These are phyloP conservation scores for Thaleichthys pacificus DNA, from an alignment of 2,797 vertebrate species.

Conservation along the genomic window DNA sequence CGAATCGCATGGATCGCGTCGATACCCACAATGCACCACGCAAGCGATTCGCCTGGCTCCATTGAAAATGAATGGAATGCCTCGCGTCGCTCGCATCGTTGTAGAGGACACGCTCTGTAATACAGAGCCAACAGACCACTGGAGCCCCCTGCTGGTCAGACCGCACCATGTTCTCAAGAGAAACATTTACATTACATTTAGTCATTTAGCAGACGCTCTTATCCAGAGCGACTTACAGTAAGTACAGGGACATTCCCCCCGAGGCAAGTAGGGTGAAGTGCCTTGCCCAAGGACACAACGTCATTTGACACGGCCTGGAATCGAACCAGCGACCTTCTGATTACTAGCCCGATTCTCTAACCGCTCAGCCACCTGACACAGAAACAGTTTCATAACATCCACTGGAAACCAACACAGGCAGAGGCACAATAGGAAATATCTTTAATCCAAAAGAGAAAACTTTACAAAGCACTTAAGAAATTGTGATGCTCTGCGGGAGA, in stretches of 20 bases:
- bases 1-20: background rate
- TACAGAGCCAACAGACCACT: constrained; percentile 10
- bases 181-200: background rate
- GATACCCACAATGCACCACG: background rate
- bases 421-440: constrained; percentile 35
- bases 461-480: constrained; percentile 56
- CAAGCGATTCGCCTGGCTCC: no score
- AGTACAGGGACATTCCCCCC: no score
- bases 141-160: constrained; percentile 45
- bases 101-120: background rate
- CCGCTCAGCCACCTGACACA: no score
- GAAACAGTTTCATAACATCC: background rate
- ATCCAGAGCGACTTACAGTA: no score
- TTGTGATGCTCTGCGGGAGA: background rate
- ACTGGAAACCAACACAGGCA: background rate
- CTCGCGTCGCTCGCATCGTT: background rate
- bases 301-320: no score
- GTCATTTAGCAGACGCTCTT: no score
- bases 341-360: no score
- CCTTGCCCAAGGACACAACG: no score
- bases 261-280: no score
- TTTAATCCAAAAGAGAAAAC: constrained; percentile 47
- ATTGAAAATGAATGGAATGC: background rate
- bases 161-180: background rate
- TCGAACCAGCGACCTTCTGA: no score